Evolutionary conservation across 53 echinoderm and acorn worm species (phyloP), one percentile per base, ranked within the genome.

Genomic region (Apostichopus leukothele): DNA sequence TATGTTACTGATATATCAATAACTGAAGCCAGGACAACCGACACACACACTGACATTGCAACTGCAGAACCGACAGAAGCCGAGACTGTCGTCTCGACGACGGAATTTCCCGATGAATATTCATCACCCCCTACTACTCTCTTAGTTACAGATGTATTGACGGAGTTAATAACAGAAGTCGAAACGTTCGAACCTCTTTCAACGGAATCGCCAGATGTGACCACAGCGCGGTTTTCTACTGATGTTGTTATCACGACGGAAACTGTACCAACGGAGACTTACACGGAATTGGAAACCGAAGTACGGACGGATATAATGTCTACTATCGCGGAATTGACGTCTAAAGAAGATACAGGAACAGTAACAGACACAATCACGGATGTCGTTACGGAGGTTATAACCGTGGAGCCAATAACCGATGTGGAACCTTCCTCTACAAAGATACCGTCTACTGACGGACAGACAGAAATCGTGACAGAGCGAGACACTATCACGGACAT

Each of bases 231-330:
- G 75, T 0, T 63, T 63, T 63, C 63, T 51, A 79, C 79, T 0
- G 39, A 39, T 39, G 39, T 39, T 39, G 39, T 39, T 39, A 39
- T 39, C 39, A 39, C 39, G 39, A 39, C 39, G 39, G 66, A 89
- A 55, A 51, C 59, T 14, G 7, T 52, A 63, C 19, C 61, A 63
- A 78, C 63, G 2, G 78, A 89, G 59, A 50, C 63, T 50, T 76
- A 57, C 67, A 26, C 27, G 66, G 61, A 74, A 77, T 60, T 79
- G n/a, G 79, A n/a, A 52, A 79, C 79, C 79, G 79, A 79, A 79
- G 20, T 68, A 50, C 59, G 26, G 25, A 52, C 66, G 7, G 21
- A 18, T 10, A 21, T 21, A 10, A 52, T 90, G 9, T 83, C 75
- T 9, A 52, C 55, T 57, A 10, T 54, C 57, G 63, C 75, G 27